These are phyloP conservation scores for Thera britannica DNA, from an alignment of 2,888 invertebrate species.

Conservation along the genomic window DNA sequence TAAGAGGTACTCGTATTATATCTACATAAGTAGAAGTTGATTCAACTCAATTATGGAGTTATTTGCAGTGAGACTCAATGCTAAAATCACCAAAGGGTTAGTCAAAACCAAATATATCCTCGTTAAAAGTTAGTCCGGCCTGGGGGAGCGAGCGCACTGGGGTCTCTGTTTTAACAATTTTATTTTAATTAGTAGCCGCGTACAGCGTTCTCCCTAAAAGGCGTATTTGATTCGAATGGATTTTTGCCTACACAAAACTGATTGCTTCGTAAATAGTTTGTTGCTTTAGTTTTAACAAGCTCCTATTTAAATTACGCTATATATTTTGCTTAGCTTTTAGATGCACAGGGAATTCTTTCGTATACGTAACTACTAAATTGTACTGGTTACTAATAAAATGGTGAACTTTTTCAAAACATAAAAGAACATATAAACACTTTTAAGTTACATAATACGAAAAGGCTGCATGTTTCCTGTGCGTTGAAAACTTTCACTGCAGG, in stretches of 20 bases:
- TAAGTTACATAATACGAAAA: constrained; percentile 3
- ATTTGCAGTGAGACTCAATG: constrained; percentile 82
- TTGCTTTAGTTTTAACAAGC: constrained; percentile 6
- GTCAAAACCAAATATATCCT: constrained; percentile 83
- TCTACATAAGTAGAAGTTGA: constrained; percentile 73
- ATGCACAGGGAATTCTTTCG: too few species aligned
- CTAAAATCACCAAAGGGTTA: constrained; percentile 83
- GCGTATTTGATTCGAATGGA: constrained; percentile 68
- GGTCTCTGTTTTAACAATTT: constrained; percentile 80
- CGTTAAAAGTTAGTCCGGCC: constrained; percentile 82
- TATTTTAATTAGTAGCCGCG: constrained; percentile 82
- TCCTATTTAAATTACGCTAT: too few species aligned
- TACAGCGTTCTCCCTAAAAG: constrained; percentile 72
- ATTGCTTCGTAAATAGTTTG: constrained; percentile 20
- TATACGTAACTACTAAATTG: too few species aligned
- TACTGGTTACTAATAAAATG: too few species aligned
- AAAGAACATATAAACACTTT: not conserved
- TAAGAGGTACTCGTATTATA: constrained; percentile 60
- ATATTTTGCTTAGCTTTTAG: too few species aligned
- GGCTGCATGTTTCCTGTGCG: constrained; percentile 39
- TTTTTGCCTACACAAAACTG: constrained; percentile 47
- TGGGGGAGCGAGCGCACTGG: constrained; percentile 56
- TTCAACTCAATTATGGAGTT: constrained; percentile 83
- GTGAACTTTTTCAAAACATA: constrained; percentile 2
- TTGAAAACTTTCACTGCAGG: constrained; percentile 44